Percentiles rank a stretch among this genome's conserved stretches.
These are phyloP conservation scores for Chelon labrosus DNA, from an alignment of 2,797 vertebrate species.

Conservation along the genomic window DNA sequence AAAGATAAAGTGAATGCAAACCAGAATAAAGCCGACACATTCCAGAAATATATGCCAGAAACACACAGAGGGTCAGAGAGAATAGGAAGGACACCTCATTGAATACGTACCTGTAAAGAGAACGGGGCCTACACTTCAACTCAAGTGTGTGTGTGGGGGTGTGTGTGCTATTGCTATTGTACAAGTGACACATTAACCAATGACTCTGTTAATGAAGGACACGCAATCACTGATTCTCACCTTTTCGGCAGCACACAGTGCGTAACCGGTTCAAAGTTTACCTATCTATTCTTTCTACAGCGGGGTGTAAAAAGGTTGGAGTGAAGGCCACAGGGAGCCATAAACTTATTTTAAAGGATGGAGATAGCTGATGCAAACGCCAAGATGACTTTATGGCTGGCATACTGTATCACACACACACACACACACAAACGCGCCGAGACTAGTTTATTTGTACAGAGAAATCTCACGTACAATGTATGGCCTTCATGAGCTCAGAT, in stretches of 20 bases:
- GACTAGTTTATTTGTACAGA: slow-evolving; percentile 1
- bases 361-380: slow-evolving; percentile 27
- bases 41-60: slow-evolving; percentile 49
- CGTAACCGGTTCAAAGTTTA: slow-evolving; percentile 76
- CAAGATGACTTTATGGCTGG: slow-evolving; percentile 47
- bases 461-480: background rate
- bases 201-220: slow-evolving; percentile 82
- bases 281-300: slow-evolving; percentile 40
- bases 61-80: slow-evolving; percentile 27
- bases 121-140: slow-evolving; percentile 24
- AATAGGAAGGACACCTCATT: slow-evolving; percentile 33
- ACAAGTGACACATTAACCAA: slow-evolving; percentile 81
- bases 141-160: slow-evolving; percentile 34
- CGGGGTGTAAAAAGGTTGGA: slow-evolving; percentile 29
- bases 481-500: background rate
- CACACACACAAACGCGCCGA: slow-evolving; percentile 5
- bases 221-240: slow-evolving; percentile 73
- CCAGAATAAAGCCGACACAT: slow-evolving; percentile 40
- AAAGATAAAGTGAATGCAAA: slow-evolving; percentile 40
- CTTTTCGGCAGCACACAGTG: slow-evolving; percentile 46
- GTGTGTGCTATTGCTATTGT: slow-evolving; percentile 58
- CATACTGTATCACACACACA: slow-evolving; percentile 6
- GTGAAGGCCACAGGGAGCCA: slow-evolving; percentile 52
- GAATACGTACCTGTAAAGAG: slow-evolving; percentile 52
- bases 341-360: slow-evolving; percentile 64